Evolutionary conservation across 1,140 invertebrate genomes (phyloP), one percentile per base, ranked within the genome.

Genomic region (Chrysopa pallens): DNA sequence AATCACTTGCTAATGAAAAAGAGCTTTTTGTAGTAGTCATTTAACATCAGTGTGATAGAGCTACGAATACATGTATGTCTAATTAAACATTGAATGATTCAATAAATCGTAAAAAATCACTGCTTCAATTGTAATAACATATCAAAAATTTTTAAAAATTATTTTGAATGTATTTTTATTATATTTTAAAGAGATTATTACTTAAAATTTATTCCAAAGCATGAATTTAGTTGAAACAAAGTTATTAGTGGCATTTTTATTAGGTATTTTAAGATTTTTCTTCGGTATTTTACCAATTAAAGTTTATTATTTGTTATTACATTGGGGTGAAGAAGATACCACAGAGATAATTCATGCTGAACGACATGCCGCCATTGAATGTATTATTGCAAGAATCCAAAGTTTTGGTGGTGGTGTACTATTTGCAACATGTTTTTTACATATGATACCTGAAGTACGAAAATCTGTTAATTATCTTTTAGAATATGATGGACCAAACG

Each of bases 321-420:
- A 52, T 40, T 47, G 50, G 29, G 52, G 51, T 46, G 51, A 55
- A 44, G 40, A 42, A 14, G 50, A 46, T 13, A 43, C 49, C 31
- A 49, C 52, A 12, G 48, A 44, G 6, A 52, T 53, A 29, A 49
- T 56, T 11, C 56, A 56, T 35, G 42, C 53, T 17, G 50, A 43
- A 33, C 40, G 54, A 42, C 57, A 57, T 35, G 29, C 48, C 8
- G 50, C 55, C 43, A 50, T 59, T 4, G 50, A 46, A 7, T 58
- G 53, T 42, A 42, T 43, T 12, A 46, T 61, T 7, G 54, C 71
- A 8, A 29, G 57, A 4, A 52, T 54, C 29, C 66, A 74, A 28
- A 74, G 70, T 42, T 74, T 76, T 49, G 74, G 74, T 12, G 77
- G 74, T 11, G 76, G 77, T 4, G 75, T 80, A 6, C 64, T 80